Evolutionary conservation across 2,888 invertebrate genomes (phyloP), one percentile per base, ranked within the genome.

Genomic region (Plagodis dolabraria): DNA sequence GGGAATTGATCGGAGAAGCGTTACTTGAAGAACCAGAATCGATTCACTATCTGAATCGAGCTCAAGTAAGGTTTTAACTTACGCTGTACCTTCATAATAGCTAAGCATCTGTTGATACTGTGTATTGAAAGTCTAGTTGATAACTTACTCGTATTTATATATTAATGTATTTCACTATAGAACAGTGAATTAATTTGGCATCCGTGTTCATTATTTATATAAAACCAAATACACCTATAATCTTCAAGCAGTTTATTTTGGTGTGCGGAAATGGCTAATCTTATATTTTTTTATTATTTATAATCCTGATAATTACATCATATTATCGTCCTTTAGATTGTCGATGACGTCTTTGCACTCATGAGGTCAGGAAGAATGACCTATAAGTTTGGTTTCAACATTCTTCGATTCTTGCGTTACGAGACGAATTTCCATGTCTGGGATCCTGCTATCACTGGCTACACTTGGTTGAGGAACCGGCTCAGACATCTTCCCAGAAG

Each of bases 31-130:
- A 83, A 7, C 82, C 78, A 42, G 72, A 82, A n/a, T 68, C 77
- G 0, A 95, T 97, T 56, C 93, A 95, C 67, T 90, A 94, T 40
- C 77, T 95, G 2, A 97, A 96, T 77, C 93, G 97, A 73, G 97
- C 97, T 5, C 97, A 97, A 83, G 92, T 96, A 58, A 76, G 75
- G 33, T 9, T 33, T 22, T 22, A 22, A 22, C 22, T 22, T 4
- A 22, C 22, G 22, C 22, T 22, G 4, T 22, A 22, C 22, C 2
- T 22, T 22, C 22, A 22, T 22, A 22, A 22, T 2, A 22, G 22
- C n/a, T n/a, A n/a, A n/a, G n/a, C n/a, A n/a, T n/a, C n/a, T n/a
- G n/a, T n/a, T n/a, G n/a, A n/a, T n/a, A n/a, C n/a, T n/a, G n/a
- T n/a, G n/a, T n/a, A n/a, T n/a, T n/a, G n/a, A n/a, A n/a, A n/a